Evolutionary conservation across 2,113 vertebrate species (phyloP).

Genomic region (Redunca redunca): DNA sequence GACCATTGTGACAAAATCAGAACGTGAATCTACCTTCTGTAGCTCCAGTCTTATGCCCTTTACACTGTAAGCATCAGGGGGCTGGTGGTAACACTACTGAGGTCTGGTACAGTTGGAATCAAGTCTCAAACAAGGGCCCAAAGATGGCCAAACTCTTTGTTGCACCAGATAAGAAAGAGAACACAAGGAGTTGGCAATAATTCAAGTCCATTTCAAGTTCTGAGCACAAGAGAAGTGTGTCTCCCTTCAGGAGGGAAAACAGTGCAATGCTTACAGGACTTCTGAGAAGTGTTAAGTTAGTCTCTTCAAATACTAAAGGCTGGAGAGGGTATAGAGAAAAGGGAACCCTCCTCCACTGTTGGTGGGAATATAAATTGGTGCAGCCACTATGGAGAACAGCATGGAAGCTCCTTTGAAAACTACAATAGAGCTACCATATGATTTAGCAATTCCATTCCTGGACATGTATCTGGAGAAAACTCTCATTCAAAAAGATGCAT

Average conservation of each 20-base stretch:
- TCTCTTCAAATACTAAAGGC: background rate
- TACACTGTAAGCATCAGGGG: fast-evolving
- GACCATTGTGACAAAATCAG: background rate
- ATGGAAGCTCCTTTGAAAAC: background rate
- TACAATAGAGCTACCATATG: background rate
- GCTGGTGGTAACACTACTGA: background rate
- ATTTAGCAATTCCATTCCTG: background rate
- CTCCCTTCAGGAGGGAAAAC: background rate
- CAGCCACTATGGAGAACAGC: background rate
- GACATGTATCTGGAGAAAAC: background rate
- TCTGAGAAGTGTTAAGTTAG: background rate
- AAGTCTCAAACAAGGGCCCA: background rate
- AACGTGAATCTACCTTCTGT: background rate
- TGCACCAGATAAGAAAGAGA: background rate
- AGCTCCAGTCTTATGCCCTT: background rate
- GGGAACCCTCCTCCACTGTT: background rate
- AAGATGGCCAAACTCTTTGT: background rate
- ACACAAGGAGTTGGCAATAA: background rate
- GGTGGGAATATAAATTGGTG: background rate
- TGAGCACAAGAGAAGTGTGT: background rate
- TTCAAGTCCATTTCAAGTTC: background rate
- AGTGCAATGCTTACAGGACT: background rate
- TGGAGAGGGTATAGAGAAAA: background rate
- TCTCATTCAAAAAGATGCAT: background rate
- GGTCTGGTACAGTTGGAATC: background rate